Evolutionary conservation across 2,113 vertebrate genomes (phyloP).

Genomic region (Mastomys coucha): DNA sequence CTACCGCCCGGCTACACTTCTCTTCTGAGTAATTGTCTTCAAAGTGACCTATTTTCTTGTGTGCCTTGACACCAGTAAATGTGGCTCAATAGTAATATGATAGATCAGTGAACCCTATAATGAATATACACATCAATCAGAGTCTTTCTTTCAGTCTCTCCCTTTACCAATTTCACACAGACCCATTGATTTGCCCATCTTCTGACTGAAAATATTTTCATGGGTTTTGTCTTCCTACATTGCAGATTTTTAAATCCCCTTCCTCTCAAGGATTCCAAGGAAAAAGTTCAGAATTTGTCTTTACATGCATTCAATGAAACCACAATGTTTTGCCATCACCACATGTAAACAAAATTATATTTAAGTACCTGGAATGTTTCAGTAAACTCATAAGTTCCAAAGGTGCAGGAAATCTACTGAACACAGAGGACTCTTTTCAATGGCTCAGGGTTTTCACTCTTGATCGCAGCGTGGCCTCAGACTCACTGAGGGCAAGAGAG

Average conservation of each 20-base stretch:
- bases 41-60: neutral
- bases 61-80: neutral
- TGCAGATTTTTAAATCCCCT: slow-evolving; percentile 24
- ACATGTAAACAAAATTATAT: slow-evolving; percentile 83
- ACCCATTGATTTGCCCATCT: neutral
- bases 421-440: slow-evolving; percentile 77
- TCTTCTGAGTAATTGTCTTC: slow-evolving; percentile 9
- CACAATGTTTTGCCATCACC: slow-evolving; percentile 67
- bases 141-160: slow-evolving; percentile 8
- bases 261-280: slow-evolving; percentile 21
- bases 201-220: slow-evolving; percentile 58
- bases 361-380: slow-evolving; percentile 76
- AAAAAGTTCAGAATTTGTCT: slow-evolving; percentile 39
- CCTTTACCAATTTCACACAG: neutral
- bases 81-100: neutral
- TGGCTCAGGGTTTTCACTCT: slow-evolving; percentile 80
- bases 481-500: slow-evolving; percentile 72
- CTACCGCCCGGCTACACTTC: too few species aligned
- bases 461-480: slow-evolving; percentile 5
- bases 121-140: neutral
- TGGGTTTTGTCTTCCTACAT: neutral
- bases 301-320: slow-evolving; percentile 60
- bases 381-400: slow-evolving; percentile 82
- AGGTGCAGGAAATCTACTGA: slow-evolving; percentile 64
- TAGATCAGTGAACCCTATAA: neutral